phyloP scores from a whole-genome alignment of 2,113 vertebrate genomes.

The Caranx melampygus region DNA sequence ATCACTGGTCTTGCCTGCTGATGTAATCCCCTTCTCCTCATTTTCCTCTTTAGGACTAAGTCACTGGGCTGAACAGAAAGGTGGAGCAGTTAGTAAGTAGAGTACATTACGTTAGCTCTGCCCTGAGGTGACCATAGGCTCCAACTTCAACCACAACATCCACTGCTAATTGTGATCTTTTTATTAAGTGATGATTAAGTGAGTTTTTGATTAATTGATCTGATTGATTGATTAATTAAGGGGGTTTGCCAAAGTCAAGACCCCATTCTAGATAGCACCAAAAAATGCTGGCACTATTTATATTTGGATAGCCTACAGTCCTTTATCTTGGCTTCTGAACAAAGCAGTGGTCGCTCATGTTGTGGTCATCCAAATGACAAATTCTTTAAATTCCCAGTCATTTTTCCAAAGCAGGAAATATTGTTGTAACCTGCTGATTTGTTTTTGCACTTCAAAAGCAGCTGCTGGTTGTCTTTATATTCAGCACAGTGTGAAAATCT shows the following conservation, averaged over 20 bases:
- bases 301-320: neutral
- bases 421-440: neutral
- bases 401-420: conserved; percentile 3
- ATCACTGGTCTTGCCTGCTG: conserved; percentile 46
- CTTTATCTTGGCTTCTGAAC: neutral
- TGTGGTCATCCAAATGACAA: conserved; percentile 3
- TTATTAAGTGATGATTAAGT: neutral
- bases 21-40: conserved; percentile 23
- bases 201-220: neutral
- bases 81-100: conserved; percentile 25
- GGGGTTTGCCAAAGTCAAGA: neutral
- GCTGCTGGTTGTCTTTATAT: neutral
- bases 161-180: neutral
- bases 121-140: conserved; percentile 19
- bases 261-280: neutral
- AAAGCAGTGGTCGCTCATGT: neutral
- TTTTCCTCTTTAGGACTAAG: conserved; percentile 24
- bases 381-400: neutral
- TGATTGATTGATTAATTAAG: neutral
- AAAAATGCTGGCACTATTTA: neutral
- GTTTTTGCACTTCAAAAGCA: neutral
- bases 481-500: neutral
- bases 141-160: conserved; percentile 1
- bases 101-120: conserved; percentile 12
- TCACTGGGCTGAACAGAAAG: conserved; percentile 16